Base-by-base conservation (phyloP, 2,888 invertebrate species). In the Diaperis boleti region DNA sequence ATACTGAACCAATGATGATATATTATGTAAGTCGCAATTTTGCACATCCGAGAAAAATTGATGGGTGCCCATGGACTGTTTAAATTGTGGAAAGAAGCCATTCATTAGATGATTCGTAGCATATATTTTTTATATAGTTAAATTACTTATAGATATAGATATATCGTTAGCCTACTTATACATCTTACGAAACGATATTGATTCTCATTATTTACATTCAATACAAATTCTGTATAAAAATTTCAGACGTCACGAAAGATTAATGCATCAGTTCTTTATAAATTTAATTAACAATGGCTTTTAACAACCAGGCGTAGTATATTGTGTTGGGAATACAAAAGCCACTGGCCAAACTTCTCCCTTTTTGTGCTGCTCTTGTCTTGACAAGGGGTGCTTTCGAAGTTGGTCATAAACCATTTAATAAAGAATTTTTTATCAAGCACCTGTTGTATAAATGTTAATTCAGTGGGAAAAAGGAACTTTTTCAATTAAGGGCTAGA, bases 231-330 rank as follows among this genome's bases (percentile, higher is more conserved):
- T 5, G 26, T 5, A 8, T 11, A 35, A 35, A 35, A n/a, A 11
- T 13, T 13, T 14, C 39, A 8, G 15, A 15, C 18, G 41, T 42
- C 41, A 18, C 10, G 20, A n/a, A 42, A 42, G 41, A 42, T 42
- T 18, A 42, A 42, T 42, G 41, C 18, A 20, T 20, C 33, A 10
- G 18, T 42, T 42, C 41, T 42, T 42, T 42, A 3, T 4, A 20
- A 17, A 42, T 42, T 42, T 42, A 42, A 42, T 42, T 20, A 42
- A 42, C 41, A 42, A 42, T 42, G 20, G 3, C 26, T 2, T n/a
- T 4, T 10, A 31, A 42, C 17, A 42, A n/a, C 20, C 5, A 17
- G 8, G 10, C 37, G n/a, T 2, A n/a, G 20, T 7, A 42, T 17
- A 20, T 20, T 42, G 20, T 20, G 41, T 14, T 39, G 3, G 10